Evolutionary conservation across 2,113 vertebrate genomes (phyloP), one percentile per base, ranked within the genome.

Genomic region (Albula glossodonta): DNA sequence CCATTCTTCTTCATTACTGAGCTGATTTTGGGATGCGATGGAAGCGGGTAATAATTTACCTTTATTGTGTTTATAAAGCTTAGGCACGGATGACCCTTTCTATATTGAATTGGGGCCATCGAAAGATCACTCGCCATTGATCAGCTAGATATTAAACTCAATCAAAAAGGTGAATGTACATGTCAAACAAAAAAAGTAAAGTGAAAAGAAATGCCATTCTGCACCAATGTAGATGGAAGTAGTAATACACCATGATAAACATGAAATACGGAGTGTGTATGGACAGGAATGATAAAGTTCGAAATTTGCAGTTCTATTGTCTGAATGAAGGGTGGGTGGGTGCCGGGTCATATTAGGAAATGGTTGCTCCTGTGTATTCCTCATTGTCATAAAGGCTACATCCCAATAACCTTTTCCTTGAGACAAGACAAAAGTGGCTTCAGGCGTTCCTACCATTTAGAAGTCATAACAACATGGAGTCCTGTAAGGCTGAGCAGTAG

Each of bases 41-140:
- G 90, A 87, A 91, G 89, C 92, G 92, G 93, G 94, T 95, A 95
- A 96, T 96, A 93, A 96, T 96, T 96, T 96, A 96, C 92, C 93
- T 95, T 96, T 96, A 96, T 95, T 96, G 94, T 96, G 95, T 96
- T 97, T 96, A 97, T 97, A 96, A 97, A 97, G 94, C 95, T 96
- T 94, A 51, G 13, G 96, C 94, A 95, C 90, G 92, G 86, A 78
- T 96, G 95, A 95, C 96, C 96, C 96, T 96, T 96, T 95, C 95
- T 95, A 96, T 97, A 97, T 98, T 97, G 96, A 97, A 96, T 95
- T 94, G 96, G 94, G 94, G 92, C 96, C 96, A 95, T 97, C 97
- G 97, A 99, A 99, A 99, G 98, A 99, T 95, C 97, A 97, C 95
- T 94, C 96, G 96, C 94, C 98, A 99, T 99, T 98, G 98, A 99